phyloP scores from a whole-genome alignment of 2,888 invertebrate genomes.

The Leptinotarsa haldemani region DNA sequence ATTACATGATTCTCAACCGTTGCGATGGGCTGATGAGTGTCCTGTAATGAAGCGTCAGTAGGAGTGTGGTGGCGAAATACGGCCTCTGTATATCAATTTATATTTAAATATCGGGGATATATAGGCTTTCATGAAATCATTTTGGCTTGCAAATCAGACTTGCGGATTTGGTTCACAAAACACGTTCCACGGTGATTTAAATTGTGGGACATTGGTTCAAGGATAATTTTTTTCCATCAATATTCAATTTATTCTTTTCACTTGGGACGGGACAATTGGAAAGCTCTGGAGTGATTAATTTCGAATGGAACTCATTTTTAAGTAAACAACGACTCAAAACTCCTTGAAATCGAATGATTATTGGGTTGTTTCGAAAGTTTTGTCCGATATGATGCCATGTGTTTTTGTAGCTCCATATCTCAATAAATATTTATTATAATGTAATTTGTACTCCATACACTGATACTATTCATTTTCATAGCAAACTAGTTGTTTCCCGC shows the following conservation, averaged over 20 bases:
- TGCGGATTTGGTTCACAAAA: conserved; percentile 22
- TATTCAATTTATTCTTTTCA: background rate
- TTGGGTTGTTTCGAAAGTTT: no score
- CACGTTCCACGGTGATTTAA: background rate
- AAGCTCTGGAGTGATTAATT: background rate
- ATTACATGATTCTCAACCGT: background rate
- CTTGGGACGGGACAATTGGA: background rate
- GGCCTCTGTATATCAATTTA: conserved; percentile 37
- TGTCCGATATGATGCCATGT: no score
- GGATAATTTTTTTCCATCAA: background rate
- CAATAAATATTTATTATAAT: no score
- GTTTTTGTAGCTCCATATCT: no score
- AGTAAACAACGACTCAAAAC: no score
- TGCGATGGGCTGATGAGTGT: background rate
- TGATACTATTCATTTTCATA: no score
- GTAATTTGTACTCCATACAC: no score
- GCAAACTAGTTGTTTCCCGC: no score
- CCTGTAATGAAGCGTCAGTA: conserved; percentile 27
- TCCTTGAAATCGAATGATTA: no score
- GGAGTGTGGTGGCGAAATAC: conserved; percentile 20
- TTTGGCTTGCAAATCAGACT: conserved; percentile 41
- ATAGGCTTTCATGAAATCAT: conserved; percentile 37
- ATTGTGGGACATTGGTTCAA: background rate
- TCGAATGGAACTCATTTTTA: no score
- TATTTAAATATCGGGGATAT: conserved; percentile 38